A percentile compares a stretch with the other conserved stretches of the same genome.
phyloP scores from a whole-genome alignment of 2,797 vertebrate genomes.

The Enteromius argenteus region DNA sequence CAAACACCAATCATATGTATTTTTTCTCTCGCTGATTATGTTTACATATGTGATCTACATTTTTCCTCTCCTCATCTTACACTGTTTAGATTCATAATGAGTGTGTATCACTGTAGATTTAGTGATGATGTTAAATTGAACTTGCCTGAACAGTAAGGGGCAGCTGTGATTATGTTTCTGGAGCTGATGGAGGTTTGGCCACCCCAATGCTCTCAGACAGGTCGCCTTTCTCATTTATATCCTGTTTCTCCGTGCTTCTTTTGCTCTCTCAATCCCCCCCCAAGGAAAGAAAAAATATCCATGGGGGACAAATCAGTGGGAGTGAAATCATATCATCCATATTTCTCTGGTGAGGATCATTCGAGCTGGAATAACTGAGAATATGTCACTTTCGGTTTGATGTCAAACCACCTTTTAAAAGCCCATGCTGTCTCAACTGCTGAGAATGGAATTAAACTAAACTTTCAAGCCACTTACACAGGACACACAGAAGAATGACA shows the following conservation, averaged over 20 bases:
- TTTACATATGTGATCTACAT: constrained; percentile 31
- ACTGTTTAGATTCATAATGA: constrained; percentile 36
- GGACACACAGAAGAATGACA: not conserved
- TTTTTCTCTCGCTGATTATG: constrained; percentile 19
- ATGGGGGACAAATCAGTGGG: constrained; percentile 5
- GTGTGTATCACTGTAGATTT: constrained; percentile 12
- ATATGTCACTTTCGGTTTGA: constrained; percentile 53
- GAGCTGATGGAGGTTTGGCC: constrained; percentile 7
- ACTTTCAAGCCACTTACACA: not conserved
- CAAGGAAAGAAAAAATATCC: not conserved
- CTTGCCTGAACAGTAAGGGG: constrained; percentile 2
- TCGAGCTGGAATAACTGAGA: constrained; percentile 36
- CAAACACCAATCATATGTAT: constrained; percentile 27
- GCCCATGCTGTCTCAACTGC: constrained; percentile 17
- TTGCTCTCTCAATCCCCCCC: not conserved
- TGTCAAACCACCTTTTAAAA: constrained; percentile 15
- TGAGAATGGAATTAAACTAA: constrained; percentile 7
- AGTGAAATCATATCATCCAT: constrained; percentile 55
- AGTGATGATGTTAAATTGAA: constrained; percentile 16
- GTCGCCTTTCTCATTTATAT: constrained; percentile 17
- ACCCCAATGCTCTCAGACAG: not conserved
- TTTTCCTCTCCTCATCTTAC: constrained; percentile 23
- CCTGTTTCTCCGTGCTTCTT: constrained; percentile 11
- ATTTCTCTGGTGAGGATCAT: constrained; percentile 38
- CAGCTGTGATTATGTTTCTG: constrained; percentile 28